These are phyloP conservation scores for Batillaria attramentaria DNA, from an alignment of 1,140 invertebrate genomes.

Conservation along the genomic window DNA sequence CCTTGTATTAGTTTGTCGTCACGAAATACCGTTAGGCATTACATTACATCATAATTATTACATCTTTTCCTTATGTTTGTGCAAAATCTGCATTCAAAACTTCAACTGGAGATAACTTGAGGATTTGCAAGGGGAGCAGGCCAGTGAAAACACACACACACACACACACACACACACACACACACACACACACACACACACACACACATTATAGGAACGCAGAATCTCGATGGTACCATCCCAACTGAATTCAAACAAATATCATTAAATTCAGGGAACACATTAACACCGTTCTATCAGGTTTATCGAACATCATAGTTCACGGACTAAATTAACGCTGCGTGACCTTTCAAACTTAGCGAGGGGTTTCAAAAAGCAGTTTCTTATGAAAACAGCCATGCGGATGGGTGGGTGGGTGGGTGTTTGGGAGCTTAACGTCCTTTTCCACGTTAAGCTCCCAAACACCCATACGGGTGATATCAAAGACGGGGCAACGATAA, in stretches of 20 bases:
- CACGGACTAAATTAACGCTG: background rate
- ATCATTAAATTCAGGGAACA: too few species aligned
- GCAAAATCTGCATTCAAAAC: background rate
- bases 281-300: background rate
- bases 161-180: slow-evolving; percentile 10
- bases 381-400: background rate
- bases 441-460: too few species aligned
- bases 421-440: too few species aligned
- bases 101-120: background rate
- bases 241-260: too few species aligned
- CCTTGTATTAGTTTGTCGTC: background rate
- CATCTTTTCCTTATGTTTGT: background rate
- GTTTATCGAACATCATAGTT: too few species aligned
- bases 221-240: background rate
- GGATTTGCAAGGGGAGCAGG: background rate
- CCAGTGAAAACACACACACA: background rate
- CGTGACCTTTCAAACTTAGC: background rate
- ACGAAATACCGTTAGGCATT: background rate
- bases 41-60: background rate
- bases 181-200: background rate
- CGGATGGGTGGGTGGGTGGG: too few species aligned
- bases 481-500: too few species aligned
- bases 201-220: background rate
- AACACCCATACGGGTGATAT: too few species aligned
- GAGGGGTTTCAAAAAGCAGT: background rate